Evolutionary conservation across 30 jellyfish, hydroid and myxozoan genomes (phyloP).

Genomic region (Turritopsis rubra): DNA sequence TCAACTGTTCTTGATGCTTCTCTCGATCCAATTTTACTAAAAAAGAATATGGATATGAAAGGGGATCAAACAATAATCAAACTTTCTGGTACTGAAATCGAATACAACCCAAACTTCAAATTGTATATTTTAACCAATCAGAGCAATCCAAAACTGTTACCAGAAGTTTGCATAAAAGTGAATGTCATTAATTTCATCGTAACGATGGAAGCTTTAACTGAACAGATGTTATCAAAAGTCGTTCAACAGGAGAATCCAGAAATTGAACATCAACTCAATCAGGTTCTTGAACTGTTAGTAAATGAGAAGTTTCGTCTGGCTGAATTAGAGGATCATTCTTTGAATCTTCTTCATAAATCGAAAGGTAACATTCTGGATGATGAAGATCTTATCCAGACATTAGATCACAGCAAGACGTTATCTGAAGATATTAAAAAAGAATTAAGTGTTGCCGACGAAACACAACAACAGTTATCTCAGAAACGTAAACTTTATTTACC

Average conservation of each 20-base stretch:
- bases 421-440: slow-evolving; percentile 45
- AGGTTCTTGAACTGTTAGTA: slow-evolving; percentile 41
- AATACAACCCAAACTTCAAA: slow-evolving; percentile 51
- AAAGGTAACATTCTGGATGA: slow-evolving; percentile 75
- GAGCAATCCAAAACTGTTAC: slow-evolving; percentile 55
- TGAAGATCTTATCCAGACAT: slow-evolving; percentile 65
- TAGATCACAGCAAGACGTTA: slow-evolving; percentile 61
- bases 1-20: slow-evolving; percentile 56
- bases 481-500: slow-evolving; percentile 56
- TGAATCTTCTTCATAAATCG: slow-evolving; percentile 50
- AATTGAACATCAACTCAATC: slow-evolving; percentile 54
- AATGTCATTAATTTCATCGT: slow-evolving; percentile 71
- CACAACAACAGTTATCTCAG: slow-evolving; percentile 35
- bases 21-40: slow-evolving; percentile 56
- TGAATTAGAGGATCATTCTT: slow-evolving; percentile 59
- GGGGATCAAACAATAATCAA: slow-evolving; percentile 23
- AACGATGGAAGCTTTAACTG: slow-evolving; percentile 68
- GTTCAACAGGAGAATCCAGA: slow-evolving; percentile 80
- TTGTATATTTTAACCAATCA: slow-evolving; percentile 51
- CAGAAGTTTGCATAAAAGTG: slow-evolving; percentile 65
- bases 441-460: slow-evolving; percentile 44
- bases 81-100: slow-evolving; percentile 71
- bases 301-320: slow-evolving; percentile 48
- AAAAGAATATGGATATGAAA: slow-evolving; percentile 22
- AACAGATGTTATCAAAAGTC: slow-evolving; percentile 66